These are phyloP conservation scores for Aspiorhynchus laticeps DNA, from an alignment of 2,113 vertebrate species.

Conservation along the genomic window DNA sequence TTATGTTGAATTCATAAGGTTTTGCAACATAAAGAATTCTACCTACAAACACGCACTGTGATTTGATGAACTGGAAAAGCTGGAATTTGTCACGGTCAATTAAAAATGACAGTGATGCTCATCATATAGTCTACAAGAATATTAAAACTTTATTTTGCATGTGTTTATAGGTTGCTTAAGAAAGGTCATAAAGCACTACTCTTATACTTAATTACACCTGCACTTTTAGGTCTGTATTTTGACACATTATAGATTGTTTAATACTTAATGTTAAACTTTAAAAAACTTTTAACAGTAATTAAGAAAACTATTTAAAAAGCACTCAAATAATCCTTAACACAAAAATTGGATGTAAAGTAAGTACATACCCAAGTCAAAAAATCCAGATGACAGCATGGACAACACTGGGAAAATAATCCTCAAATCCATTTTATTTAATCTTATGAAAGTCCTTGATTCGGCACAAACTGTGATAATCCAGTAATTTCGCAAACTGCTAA, in stretches of 20 bases:
- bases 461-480: background rate
- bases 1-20: too few relatives aligned
- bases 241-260: background rate
- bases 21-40: background rate
- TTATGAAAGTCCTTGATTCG: background rate
- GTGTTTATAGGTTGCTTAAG: background rate
- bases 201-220: background rate
- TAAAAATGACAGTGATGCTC: background rate
- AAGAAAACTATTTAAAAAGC: background rate
- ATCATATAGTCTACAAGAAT: background rate
- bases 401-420: constrained; percentile 79
- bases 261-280: background rate
- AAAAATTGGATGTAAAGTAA: background rate
- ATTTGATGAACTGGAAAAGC: background rate
- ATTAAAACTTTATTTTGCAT: background rate
- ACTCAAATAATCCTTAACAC: background rate
- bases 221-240: background rate
- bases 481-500: background rate
- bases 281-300: background rate
- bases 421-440: constrained; percentile 79
- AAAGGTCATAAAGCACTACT: background rate
- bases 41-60: background rate
- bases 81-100: background rate
- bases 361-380: constrained; percentile 70
- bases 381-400: constrained; percentile 71